phyloP scores from a whole-genome alignment of 2,797 vertebrate species.

The Distichodus sexfasciatus region DNA sequence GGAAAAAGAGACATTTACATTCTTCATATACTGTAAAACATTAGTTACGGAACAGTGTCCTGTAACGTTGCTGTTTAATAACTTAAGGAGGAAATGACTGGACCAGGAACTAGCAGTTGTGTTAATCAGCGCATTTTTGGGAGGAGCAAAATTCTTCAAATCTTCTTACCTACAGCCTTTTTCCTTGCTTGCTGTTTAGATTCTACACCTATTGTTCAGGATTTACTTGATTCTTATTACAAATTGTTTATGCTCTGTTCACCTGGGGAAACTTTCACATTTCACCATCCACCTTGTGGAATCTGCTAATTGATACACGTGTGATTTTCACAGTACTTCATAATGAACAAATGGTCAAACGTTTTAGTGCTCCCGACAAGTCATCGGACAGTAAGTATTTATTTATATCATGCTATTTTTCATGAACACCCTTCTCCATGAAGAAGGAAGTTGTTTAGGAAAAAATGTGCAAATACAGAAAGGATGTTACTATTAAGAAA shows the following conservation, averaged over 20 bases:
- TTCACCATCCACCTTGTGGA: neutral
- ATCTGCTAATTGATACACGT: neutral
- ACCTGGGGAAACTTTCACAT: neutral
- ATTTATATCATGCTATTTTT: neutral
- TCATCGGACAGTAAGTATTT: neutral
- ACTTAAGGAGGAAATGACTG: neutral
- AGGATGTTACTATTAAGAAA: neutral
- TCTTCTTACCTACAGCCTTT: neutral
- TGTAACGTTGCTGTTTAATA: neutral
- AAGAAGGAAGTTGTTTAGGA: neutral
- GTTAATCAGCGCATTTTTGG: neutral
- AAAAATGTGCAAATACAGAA: conserved; percentile 6
- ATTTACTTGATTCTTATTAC: neutral
- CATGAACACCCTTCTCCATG: neutral
- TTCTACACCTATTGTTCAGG: neutral
- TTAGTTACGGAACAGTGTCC: no score
- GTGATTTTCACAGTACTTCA: neutral
- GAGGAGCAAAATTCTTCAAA: neutral
- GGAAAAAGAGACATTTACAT: neutral
- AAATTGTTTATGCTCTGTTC: neutral
- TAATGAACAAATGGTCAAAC: neutral
- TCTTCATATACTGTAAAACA: no score
- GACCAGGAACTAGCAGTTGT: neutral
- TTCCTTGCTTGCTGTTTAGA: neutral
- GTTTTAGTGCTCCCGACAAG: neutral